Evolutionary conservation across 2,888 invertebrate genomes (phyloP), one percentile per base, ranked within the genome.

Genomic region (Leucophora obtusa): DNA sequence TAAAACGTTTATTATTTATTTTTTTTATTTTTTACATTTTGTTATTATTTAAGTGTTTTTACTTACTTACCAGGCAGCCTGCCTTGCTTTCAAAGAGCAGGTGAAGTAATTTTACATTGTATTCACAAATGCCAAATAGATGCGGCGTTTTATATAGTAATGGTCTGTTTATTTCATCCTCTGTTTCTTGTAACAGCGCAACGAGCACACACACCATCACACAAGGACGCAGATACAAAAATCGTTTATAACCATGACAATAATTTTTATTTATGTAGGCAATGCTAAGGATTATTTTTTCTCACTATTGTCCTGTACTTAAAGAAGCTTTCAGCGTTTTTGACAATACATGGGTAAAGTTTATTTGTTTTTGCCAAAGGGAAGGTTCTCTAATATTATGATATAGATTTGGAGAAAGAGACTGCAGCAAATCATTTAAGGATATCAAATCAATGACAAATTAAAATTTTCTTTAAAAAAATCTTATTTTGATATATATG

Each of bases 21-120:
- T 28, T 60, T 28, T 21, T 15, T n/a, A 14, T 24, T 47, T 3
- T 50, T 50, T 38, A n/a, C n/a, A 11, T 56, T 43, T 47, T 60
- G 60, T 60, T 47, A 43, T 21, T 60, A 47, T 60, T 62, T 24
- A 62, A 62, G 62, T 47, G 62, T 28, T 62, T 43, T 47, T 47
- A 60, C 43, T 28, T 28, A 7, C 28, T 28, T 28, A 7, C 4
- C 4, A 11, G 28, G 28, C 28, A 28, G 28, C 7, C 28, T 28
- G 28, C 3, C 28, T 28, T 21, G 24, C 60, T 43, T 10, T 47
- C 9, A 10, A 17, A 47, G 59, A 18, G 35, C 35, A 24, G 59
- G 35, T 24, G 21, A 28, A 51, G 47, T 63, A 17, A 50, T 50
- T 63, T 63, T 53, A 35, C 51, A 65, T 65, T 17, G 17, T 65